phyloP scores from a whole-genome alignment of 2,797 vertebrate genomes.

The Phoeniculus purpureus region DNA sequence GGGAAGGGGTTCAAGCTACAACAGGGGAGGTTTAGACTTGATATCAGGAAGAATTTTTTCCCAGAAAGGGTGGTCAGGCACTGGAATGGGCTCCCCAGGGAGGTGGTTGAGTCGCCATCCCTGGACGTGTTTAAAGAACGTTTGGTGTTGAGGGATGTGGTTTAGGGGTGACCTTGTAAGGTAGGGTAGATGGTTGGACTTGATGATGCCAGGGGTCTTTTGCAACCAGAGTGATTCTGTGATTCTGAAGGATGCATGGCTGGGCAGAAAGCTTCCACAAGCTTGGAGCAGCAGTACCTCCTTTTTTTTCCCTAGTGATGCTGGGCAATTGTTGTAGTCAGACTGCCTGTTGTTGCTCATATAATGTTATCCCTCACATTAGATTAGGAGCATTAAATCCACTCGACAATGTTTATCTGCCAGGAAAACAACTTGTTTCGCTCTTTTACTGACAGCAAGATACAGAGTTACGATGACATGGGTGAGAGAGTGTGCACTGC shows the following conservation, averaged over 20 bases:
- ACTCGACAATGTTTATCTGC: constrained; percentile 36
- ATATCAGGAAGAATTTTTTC: too few relatives aligned
- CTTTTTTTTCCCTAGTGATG: not conserved
- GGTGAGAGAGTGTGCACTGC: not conserved
- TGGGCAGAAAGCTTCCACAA: not conserved
- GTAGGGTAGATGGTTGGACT: too few relatives aligned
- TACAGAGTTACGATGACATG: constrained; percentile 19
- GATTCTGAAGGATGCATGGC: not conserved
- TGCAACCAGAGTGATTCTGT: too few relatives aligned
- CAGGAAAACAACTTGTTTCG: constrained; percentile 54
- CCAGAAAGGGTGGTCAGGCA: too few relatives aligned
- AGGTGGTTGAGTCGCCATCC: too few relatives aligned
- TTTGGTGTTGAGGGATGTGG: too few relatives aligned
- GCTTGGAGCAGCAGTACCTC: not conserved
- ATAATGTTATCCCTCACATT: constrained; percentile 36
- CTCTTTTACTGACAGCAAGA: constrained; percentile 34
- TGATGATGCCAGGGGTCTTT: too few relatives aligned
- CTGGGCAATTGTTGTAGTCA: not conserved
- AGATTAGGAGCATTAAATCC: constrained; percentile 46
- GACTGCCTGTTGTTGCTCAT: constrained; percentile 4
- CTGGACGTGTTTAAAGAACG: too few relatives aligned
- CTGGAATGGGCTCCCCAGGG: too few relatives aligned
- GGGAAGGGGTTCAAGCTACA: too few relatives aligned
- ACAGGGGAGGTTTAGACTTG: too few relatives aligned
- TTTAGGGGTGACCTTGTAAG: too few relatives aligned